Conservation (phyloP, 2,113 vertebrate species). For the Antigone vipio region DNA sequence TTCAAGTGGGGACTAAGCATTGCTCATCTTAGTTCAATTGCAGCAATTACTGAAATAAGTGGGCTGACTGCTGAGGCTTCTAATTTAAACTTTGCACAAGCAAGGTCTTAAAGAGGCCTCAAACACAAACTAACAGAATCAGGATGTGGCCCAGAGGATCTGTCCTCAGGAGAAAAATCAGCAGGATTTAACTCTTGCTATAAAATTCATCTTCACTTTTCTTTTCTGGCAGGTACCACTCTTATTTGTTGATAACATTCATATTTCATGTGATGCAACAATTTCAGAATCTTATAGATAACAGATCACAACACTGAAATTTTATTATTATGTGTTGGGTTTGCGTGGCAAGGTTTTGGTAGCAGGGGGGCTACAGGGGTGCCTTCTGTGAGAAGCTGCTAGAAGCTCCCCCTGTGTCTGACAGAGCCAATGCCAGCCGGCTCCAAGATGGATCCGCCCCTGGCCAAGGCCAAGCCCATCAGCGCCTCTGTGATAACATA, state of each 20-base stretch:
- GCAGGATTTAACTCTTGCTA: not conserved
- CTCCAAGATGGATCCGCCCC: too few relatives aligned
- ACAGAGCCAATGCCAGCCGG: too few relatives aligned
- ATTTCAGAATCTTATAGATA: not conserved
- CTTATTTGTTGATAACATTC: not conserved
- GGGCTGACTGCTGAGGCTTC: not conserved
- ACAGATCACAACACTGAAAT: not conserved
- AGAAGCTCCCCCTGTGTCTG: too few relatives aligned
- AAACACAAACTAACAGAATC: not conserved
- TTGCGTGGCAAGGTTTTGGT: too few relatives aligned
- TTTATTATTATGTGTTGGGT: not conserved
- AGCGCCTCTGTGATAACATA: too few relatives aligned
- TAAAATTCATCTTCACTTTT: not conserved
- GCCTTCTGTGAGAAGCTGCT: too few relatives aligned
- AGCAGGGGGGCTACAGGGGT: too few relatives aligned
- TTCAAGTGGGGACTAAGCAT: not conserved
- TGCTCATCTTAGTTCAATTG: not conserved
- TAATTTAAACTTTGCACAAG: not conserved
- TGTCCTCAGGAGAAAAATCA: not conserved
- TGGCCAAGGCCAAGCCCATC: too few relatives aligned
- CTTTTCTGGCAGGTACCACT: not conserved
- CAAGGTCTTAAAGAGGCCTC: not conserved
- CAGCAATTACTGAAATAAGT: not conserved
- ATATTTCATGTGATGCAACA: not conserved
- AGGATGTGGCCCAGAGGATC: not conserved